Base-by-base conservation (phyloP, 2,888 invertebrate species). In the Philaethria dido region DNA sequence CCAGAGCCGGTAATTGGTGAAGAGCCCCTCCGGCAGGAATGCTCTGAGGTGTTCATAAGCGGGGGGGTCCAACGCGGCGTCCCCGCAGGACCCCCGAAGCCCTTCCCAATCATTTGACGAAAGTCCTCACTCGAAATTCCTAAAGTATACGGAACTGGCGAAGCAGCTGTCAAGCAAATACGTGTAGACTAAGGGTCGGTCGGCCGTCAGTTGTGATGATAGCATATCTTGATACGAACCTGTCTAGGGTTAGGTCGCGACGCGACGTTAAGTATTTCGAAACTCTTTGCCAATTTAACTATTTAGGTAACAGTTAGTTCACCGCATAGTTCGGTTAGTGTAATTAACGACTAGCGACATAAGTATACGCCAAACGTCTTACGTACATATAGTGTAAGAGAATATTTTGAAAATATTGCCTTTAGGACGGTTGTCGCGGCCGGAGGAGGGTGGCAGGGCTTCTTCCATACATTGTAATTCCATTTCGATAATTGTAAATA, bases 121-220 rank as follows among this genome's bases (percentile, higher is more conserved):
- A 89, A 98, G 97, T 85, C 97, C 98, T 60, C 98, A 98, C 92
- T 98, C 99, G 79, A 99, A 99, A 94, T 99, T 99, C 94, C 96
- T 98, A 78, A 99, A 99, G 94, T 99, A 99, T 93, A 98, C 98
- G 85, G 98, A 99, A 93, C 95, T 99, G 93, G 99, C 99, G 82
- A 99, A 99, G 93, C 99, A 99, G 93, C 94, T 99, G 88, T 98
- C 98, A 86, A 98, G 98, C 93, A 98, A 98, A 94, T 98, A 98
- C 94, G 97, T 97, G 94, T 97, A 96, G 95, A 83, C 76, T 78
- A 72, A 85, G 88, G 88, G 74, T 73, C 80, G 79, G 77, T 80
- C 83, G 89, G 84, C 84, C 83, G 77, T 81, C 85, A 79, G 83
- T 86, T 95, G 95, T 95, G 95, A 95, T 95, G 94, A 94, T 95